A percentile compares a stretch with the other conserved stretches of the same genome.
Evolutionary conservation across 2,888 invertebrate genomes (phyloP).

Genomic region (Anoncus sp.): DNA sequence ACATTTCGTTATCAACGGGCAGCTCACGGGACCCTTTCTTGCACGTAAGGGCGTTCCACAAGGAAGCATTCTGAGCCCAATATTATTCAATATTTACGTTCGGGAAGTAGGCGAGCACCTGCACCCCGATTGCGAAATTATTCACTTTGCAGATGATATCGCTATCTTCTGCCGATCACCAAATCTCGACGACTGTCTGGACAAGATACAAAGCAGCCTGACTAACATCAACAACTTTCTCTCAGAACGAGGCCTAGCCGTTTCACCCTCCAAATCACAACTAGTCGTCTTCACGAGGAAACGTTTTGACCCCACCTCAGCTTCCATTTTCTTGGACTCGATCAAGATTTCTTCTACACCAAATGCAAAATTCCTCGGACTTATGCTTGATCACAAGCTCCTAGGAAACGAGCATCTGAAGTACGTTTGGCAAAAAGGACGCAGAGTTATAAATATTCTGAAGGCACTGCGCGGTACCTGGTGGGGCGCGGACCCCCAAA

Average conservation of each 20-base stretch:
- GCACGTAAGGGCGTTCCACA: constrained; percentile 31
- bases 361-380: neutral
- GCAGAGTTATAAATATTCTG: no score
- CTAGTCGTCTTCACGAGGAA: constrained; percentile 18
- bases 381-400: neutral
- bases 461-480: neutral
- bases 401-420: no score
- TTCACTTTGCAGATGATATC: neutral
- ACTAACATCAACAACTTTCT: neutral
- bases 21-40: neutral
- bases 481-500: constrained; percentile 25
- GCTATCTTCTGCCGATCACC: neutral
- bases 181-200: neutral
- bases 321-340: neutral
- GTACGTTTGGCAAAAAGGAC: no score
- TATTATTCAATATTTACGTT: constrained; percentile 7
- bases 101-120: neutral
- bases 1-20: neutral
- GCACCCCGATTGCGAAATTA: neutral
- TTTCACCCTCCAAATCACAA: neutral
- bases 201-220: neutral
- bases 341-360: neutral
- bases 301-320: neutral
- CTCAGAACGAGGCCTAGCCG: neutral
- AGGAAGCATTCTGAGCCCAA: constrained; percentile 37